Base-by-base conservation (phyloP, 2,113 vertebrate genomes). In the Megaptera novaeangliae region DNA sequence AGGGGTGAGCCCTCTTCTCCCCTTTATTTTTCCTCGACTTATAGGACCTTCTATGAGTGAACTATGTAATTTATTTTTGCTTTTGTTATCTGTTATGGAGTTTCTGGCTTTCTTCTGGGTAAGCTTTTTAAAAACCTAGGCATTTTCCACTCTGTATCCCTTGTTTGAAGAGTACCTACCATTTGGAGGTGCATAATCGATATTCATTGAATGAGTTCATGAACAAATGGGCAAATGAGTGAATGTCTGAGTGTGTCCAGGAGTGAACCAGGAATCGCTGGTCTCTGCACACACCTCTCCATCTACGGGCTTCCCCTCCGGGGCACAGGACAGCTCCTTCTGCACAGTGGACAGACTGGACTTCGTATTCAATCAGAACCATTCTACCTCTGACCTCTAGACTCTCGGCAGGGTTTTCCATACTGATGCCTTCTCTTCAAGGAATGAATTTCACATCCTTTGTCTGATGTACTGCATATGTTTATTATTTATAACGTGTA, bases 81-180 rank as follows among this genome's bases (percentile, higher is more conserved):
- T 49, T 39, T 66, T 41, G 5, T 68, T 86, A 17, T 86, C 82
- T 81, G 3, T 23, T 27, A 25, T 14, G 44, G 57, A 93, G 64
- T 41, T 31, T 75, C 59, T 80, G 71, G 25, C 23, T 91, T 93
- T 78, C 64, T 94, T 66, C 39, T 41, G 29, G 27, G 27, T 59
- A 13, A 44, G 52, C 5, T 75, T 41, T 75, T 44, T 46, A 34
- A 84, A 71, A 93, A 46, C 7, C 21, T 39, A 34, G 7, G 23
- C 15, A 36, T 41, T 74, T n/a, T 36, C 29, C 29, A 61, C 12
- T 27, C 9, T 59, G 8, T 59, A 31, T 64, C 10, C 8, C 17
- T 49, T 46, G n/a, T 31, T 39, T 94, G 39, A 82, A 96, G 21
- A 46, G 39, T 0, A 14, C 0, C 15, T 92, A n/a, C 36, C 52